Evolutionary conservation across 2,113 vertebrate species (phyloP).

Genomic region (Notarius quadriscutis): DNA sequence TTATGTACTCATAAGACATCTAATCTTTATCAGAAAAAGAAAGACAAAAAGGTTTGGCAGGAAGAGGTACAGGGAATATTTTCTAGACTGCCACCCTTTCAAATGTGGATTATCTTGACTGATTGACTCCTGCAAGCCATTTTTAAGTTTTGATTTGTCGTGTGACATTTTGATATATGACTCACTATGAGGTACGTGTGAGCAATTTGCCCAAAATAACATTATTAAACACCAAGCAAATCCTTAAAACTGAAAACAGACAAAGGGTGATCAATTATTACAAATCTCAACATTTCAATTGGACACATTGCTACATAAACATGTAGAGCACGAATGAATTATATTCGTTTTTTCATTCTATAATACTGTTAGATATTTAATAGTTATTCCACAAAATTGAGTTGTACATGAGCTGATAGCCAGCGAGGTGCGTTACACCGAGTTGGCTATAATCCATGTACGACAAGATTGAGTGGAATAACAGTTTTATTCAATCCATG

Average conservation of each 20-base stretch:
- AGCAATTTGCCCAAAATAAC: not conserved
- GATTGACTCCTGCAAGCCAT: slow-evolving; percentile 13
- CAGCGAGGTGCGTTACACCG: no score
- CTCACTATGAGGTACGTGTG: not conserved
- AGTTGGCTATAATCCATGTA: no score
- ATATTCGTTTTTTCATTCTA: no score
- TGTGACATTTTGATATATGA: slow-evolving; percentile 4
- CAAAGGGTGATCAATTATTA: not conserved
- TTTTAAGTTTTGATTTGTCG: slow-evolving; percentile 9
- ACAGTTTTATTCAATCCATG: no score
- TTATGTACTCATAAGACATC: not conserved
- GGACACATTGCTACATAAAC: no score
- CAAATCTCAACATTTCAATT: not conserved
- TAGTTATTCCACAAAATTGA: no score
- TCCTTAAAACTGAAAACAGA: not conserved
- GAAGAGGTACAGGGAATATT: not conserved
- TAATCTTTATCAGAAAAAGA: slow-evolving; percentile 20
- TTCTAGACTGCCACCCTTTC: not conserved
- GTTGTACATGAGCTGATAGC: no score
- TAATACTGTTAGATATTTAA: no score
- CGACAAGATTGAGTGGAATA: no score
- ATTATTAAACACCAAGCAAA: slow-evolving; percentile 13
- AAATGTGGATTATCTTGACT: not conserved
- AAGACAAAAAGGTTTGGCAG: not conserved
- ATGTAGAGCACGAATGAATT: no score